Base-by-base conservation (phyloP, 2,113 vertebrate species). In the Pyxicephalus adspersus region DNA sequence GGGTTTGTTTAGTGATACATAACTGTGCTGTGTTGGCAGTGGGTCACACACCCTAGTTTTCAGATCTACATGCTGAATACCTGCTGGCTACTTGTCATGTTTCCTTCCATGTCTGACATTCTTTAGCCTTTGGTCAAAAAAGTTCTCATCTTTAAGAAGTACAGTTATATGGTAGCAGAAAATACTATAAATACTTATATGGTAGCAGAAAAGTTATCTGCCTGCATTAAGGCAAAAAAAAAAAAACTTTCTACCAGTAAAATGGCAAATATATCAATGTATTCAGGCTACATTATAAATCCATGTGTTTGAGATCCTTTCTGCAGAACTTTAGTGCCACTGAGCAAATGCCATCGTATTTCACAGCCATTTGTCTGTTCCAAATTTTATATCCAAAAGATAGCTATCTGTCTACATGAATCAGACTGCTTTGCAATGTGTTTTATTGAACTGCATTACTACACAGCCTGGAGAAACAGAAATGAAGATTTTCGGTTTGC, bases 21-120 rank as follows among this genome's bases (percentile, higher is more conserved):
- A 31, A 65, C 31, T 13, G 50, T 65, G 38, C 23, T 22, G 60
- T 29, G 74, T 64, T 64, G 70, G 70, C 70, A 58, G 28, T 73
- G 50, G 70, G 52, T n/a, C 22, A n/a, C 57, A 58, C n/a, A 1
- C n/a, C 20, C 57, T 58, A 23, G 8, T 22, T 3, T 31, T 23
- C 19, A 20, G 52, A 29, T 58, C 31, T 31, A 72, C n/a, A 54
- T 29, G 26, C 23, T 22, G 5, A 38, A 1, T 38, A 38, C 34
- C 13, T 34, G 70, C 17, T 22, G 52, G 26, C 54, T 58, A 22
- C 26, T n/a, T 73, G 51, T 72, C 52, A 73, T 73, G 51, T 31
- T 26, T 73, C 52, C 54, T 22, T 22, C 9, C 52, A 58, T 58
- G 70, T 31, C 19, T 54, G 52, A 29, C 50, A 72, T 28, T 72